A percentile compares a stretch with the other conserved stretches of the same genome.
phyloP scores from a whole-genome alignment of 2,888 invertebrate species.

The Vannuccia rotundouncinata region DNA sequence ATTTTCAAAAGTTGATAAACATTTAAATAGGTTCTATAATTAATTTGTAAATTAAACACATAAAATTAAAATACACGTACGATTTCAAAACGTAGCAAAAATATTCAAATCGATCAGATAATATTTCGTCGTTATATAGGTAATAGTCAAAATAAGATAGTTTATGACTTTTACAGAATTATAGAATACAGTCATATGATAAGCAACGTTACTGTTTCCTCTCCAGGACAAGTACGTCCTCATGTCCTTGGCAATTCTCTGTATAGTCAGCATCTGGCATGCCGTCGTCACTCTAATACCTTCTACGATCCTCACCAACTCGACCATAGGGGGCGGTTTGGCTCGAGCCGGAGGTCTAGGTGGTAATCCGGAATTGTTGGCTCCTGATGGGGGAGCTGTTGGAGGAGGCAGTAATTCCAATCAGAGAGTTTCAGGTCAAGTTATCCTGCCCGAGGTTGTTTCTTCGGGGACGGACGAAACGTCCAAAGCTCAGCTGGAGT shows the following conservation, averaged over 20 bases:
- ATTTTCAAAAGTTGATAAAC: too few relatives aligned
- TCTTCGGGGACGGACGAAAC: neutral
- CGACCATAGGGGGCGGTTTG: neutral
- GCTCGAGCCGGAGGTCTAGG: neutral
- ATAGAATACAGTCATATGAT: neutral
- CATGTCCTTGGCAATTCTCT: conserved; percentile 49
- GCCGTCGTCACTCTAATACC: conserved; percentile 46
- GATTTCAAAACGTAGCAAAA: too few relatives aligned
- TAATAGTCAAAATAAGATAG: too few relatives aligned
- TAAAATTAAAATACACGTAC: too few relatives aligned
- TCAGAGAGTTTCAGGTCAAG: neutral
- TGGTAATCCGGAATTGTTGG: too few relatives aligned
- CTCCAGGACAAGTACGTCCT: conserved; percentile 52
- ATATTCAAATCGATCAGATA: too few relatives aligned
- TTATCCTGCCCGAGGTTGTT: neutral
- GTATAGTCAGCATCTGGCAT: conserved; percentile 51
- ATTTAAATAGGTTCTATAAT: too few relatives aligned
- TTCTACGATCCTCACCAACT: neutral
- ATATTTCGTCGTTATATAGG: too few relatives aligned
- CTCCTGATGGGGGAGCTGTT: neutral
- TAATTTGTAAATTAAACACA: too few relatives aligned
- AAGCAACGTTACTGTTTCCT: neutral
- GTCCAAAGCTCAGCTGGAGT: neutral
- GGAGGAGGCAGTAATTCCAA: neutral
- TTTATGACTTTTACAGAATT: too few relatives aligned